These are phyloP conservation scores for Steromphala cineraria DNA, from an alignment of 2,888 invertebrate species.

Conservation along the genomic window DNA sequence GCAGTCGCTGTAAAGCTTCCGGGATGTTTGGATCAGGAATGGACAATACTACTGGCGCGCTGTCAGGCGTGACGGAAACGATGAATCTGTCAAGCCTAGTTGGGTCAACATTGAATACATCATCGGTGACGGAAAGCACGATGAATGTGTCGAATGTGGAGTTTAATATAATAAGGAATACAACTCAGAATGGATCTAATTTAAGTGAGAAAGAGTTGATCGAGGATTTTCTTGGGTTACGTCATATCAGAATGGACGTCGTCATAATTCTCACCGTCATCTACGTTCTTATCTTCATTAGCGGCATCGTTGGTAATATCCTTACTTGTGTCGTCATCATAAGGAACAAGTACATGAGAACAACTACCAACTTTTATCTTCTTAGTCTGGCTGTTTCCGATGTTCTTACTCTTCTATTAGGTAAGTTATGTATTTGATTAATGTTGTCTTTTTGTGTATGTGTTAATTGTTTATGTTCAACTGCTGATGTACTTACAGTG, in stretches of 20 bases:
- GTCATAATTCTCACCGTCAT: slow-evolving; percentile 28
- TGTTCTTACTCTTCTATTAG: slow-evolving; percentile 84
- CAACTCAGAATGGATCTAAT: slow-evolving; percentile 8
- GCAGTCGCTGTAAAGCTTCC: too few species aligned
- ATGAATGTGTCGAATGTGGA: neutral
- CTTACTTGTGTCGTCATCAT: slow-evolving; percentile 37
- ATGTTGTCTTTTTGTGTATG: too few species aligned
- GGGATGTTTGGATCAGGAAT: too few species aligned
- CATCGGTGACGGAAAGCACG: too few species aligned
- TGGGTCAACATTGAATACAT: too few species aligned
- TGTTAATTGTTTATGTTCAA: too few species aligned
- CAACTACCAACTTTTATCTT: slow-evolving; percentile 83
- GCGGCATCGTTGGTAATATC: slow-evolving; percentile 37
- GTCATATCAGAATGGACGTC: slow-evolving; percentile 13
- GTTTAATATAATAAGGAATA: neutral
- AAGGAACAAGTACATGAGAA: slow-evolving; percentile 38
- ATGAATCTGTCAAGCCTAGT: too few species aligned
- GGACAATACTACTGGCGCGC: too few species aligned
- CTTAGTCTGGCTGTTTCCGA: slow-evolving; percentile 90
- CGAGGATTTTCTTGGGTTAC: neutral
- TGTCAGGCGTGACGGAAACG: too few species aligned
- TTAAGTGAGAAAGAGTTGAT: neutral
- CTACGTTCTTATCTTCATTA: slow-evolving; percentile 34
- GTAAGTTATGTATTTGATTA: slow-evolving; percentile 65
- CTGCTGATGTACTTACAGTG: too few species aligned